These are phyloP conservation scores for Periparus ater DNA, from an alignment of 2,797 vertebrate species.

Conservation along the genomic window DNA sequence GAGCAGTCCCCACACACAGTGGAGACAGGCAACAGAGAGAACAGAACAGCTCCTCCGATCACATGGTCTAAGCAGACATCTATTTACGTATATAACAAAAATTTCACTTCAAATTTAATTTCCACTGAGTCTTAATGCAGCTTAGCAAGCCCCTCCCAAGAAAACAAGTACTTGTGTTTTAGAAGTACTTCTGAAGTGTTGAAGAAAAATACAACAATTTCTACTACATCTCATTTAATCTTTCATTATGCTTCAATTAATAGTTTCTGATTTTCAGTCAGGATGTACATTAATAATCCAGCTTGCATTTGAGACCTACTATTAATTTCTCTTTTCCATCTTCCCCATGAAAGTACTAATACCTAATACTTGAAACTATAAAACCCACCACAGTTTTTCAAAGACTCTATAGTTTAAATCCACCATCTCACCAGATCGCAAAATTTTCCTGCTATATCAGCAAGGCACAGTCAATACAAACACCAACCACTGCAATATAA, in stretches of 20 bases:
- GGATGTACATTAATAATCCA: not conserved
- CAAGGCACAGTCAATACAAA: not conserved
- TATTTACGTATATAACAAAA: not conserved
- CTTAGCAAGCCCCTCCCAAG: not conserved
- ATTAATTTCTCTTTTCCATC: not conserved
- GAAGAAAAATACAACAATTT: not conserved
- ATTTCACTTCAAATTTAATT: not conserved
- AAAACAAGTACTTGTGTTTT: not conserved
- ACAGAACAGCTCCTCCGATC: not conserved
- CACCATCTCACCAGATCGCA: not conserved
- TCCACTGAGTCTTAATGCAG: not conserved
- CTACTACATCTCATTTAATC: not conserved
- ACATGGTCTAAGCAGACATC: not conserved
- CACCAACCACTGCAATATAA: not conserved
- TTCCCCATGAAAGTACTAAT: not conserved
- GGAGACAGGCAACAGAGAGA: not conserved
- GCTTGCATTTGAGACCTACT: not conserved
- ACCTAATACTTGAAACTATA: not conserved
- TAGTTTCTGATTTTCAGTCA: not conserved
- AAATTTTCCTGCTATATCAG: not conserved
- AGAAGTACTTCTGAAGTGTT: not conserved
- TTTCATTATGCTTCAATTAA: not conserved
- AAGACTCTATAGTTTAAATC: not conserved
- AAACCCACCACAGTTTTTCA: not conserved
- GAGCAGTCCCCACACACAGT: accelerated